Evolutionary conservation across 2,797 vertebrate species (phyloP), one percentile per base, ranked within the genome.

Genomic region (Botia almorhae): DNA sequence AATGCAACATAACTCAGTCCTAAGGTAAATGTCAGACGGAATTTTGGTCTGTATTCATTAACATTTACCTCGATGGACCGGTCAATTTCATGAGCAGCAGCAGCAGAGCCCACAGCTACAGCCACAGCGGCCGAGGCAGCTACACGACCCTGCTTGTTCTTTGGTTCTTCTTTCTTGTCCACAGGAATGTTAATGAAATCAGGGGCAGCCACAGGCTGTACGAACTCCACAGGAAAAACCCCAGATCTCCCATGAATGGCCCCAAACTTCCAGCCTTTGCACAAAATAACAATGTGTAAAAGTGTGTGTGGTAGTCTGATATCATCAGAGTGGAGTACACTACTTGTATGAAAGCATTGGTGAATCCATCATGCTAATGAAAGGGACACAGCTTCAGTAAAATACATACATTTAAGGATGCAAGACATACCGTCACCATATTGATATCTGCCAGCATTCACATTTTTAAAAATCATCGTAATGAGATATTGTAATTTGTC

Each of bases 211-310:
- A 97, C 94, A 0, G 96, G 96, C 89, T 94, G 96, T 51, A 97
- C 96, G 0, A 92, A 94, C 53, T 98, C 96, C 0, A 88, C 87
- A 0, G 97, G 96, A 85, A 99, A 98, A 70, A 93, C 88, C 43
- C 96, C 98, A 0, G 94, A 93, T 10, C 91, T 94, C n/a, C 98
- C 96, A 0, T 96, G 95, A 76, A 97, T 93, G n/a, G 97, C 96
- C 6, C 98, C 98, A 0, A 99, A 99, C 87, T 95, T 94, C 98
- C 98, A 99, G 23, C 98, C 98, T 99, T 77, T 0, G 2, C 0
- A 74, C 76, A 58, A 56, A 58, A 80, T 71, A 74, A 26, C 64
- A 0, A 19, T 21, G 73, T 63, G 48, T 16, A 12, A 74, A 60
- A 74, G 16, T 33, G 60, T 48, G 11, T 14, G 5, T 73, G 3